Conservation (phyloP, 2,797 vertebrate species). For the Fistularia commersonii region DNA sequence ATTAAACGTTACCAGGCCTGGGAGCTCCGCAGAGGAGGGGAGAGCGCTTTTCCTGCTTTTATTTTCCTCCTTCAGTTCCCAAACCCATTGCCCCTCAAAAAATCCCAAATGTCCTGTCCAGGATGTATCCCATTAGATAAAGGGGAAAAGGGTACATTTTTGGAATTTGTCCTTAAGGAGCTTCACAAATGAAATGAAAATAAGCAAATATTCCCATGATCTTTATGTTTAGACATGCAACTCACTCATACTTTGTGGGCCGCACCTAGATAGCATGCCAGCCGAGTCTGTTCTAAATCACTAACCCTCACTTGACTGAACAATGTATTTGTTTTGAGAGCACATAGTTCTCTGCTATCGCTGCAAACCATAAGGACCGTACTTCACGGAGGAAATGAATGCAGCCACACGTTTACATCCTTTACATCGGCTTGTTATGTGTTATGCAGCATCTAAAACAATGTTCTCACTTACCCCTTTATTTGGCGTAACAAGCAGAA, state of each 20-base stretch:
- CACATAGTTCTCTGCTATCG: conserved; percentile 12
- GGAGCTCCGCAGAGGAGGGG: conserved; percentile 45
- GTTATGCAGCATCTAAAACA: too few relatives aligned
- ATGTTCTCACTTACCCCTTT: too few relatives aligned
- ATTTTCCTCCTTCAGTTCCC: conserved; percentile 41
- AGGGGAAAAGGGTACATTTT: conserved; percentile 48
- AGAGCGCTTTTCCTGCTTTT: conserved; percentile 42
- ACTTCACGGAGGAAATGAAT: conserved; percentile 38
- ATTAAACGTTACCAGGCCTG: conserved; percentile 32
- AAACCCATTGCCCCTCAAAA: conserved; percentile 34
- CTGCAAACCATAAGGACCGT: conserved; percentile 20
- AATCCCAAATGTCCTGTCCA: conserved; percentile 56
- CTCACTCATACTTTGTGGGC: background rate
- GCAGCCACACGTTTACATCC: conserved; percentile 14
- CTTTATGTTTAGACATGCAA: background rate
- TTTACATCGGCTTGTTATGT: background rate
- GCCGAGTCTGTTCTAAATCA: conserved; percentile 18
- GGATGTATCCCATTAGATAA: conserved; percentile 61
- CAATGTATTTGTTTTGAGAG: conserved; percentile 49
- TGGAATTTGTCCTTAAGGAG: conserved; percentile 31
- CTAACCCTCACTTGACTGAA: conserved; percentile 50
- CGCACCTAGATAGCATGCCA: conserved; percentile 4
- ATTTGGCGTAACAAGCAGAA: too few relatives aligned
- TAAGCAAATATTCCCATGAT: conserved; percentile 2
- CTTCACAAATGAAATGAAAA: conserved; percentile 10